Conservation (phyloP, 2,888 invertebrate species). For the Tenthredo mesomela region DNA sequence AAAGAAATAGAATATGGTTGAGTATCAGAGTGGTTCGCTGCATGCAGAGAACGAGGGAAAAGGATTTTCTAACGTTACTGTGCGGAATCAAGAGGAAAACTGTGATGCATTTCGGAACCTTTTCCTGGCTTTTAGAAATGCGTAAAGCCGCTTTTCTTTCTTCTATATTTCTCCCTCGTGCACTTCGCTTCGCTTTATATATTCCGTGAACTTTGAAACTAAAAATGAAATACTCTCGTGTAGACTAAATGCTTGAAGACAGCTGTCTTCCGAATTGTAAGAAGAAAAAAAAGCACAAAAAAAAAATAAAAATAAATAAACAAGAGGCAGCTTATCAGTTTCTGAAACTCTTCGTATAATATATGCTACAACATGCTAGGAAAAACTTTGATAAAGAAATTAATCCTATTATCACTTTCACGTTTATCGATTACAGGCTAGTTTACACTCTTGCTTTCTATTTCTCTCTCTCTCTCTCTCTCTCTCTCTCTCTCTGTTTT, state of each 20-base stretch:
- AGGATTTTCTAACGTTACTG: not conserved
- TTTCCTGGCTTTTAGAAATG: not conserved
- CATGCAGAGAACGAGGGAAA: not conserved
- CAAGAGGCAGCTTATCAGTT: not conserved
- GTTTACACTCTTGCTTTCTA: not conserved
- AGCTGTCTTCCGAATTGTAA: not conserved
- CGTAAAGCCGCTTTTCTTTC: not conserved
- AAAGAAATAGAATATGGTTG: not conserved
- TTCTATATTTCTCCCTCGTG: not conserved
- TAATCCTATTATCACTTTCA: conserved; percentile 16
- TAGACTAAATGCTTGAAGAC: not conserved
- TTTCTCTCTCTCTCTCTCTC: not conserved
- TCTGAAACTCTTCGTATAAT: not conserved
- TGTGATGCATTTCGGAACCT: not conserved
- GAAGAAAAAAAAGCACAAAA: too few relatives aligned
- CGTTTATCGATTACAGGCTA: not conserved
- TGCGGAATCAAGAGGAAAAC: not conserved
- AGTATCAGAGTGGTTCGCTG: not conserved
- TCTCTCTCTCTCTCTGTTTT: conserved; percentile 28
- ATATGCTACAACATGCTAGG: not conserved
- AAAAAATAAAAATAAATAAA: too few relatives aligned
- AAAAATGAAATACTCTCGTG: not conserved
- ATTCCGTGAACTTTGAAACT: not conserved
- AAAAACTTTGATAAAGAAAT: conserved; percentile 1
- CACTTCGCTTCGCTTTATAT: not conserved